These are phyloP conservation scores for Onychostruthus taczanowskii DNA, from an alignment of 2,113 vertebrate species.

Conservation along the genomic window DNA sequence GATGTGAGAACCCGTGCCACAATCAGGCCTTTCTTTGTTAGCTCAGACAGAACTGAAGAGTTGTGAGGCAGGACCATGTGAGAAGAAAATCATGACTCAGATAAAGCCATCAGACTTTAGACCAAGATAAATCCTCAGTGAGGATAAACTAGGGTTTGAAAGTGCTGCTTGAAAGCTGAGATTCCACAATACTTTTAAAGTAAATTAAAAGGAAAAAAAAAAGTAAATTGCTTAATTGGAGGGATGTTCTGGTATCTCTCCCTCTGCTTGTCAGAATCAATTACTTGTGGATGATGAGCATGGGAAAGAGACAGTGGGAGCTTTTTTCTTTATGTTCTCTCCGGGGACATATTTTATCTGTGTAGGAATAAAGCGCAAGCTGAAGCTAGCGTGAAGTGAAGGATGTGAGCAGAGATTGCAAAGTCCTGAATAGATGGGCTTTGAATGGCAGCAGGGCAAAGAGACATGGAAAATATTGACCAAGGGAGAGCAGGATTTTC, in stretches of 20 bases:
- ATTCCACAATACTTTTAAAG: not conserved
- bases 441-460: not conserved
- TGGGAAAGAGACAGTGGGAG: constrained; percentile 41
- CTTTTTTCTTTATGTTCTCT: not conserved
- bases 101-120: not conserved
- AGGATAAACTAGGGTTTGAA: not conserved
- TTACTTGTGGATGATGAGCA: constrained; percentile 1
- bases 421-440: not conserved
- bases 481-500: not conserved
- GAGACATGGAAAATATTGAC: not conserved
- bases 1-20: not conserved
- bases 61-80: not conserved
- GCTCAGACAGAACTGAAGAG: not conserved
- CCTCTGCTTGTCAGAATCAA: not conserved
- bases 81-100: not conserved
- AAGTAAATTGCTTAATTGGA: not conserved
- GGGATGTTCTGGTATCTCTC: not conserved
- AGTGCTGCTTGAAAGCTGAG: not conserved
- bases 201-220: not conserved
- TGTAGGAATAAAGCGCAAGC: not conserved
- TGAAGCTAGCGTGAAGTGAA: not conserved
- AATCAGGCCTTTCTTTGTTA: not conserved
- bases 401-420: not conserved
- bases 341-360: not conserved
- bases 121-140: not conserved